phyloP scores from a whole-genome alignment of 1,140 invertebrate species.

The Drosophila seguyi region DNA sequence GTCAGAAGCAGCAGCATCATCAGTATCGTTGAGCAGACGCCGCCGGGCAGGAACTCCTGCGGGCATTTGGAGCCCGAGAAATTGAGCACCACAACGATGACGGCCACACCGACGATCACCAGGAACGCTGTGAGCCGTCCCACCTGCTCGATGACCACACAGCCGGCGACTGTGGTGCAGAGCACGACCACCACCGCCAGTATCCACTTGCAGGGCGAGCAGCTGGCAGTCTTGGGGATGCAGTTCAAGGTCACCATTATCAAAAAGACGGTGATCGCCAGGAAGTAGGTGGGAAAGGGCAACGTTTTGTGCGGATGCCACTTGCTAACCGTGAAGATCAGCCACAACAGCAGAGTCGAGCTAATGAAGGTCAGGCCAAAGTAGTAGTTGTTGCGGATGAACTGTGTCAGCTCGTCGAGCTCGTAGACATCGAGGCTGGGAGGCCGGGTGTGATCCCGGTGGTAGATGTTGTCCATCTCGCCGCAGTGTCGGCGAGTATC shows the following conservation, averaged over 20 bases:
- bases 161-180: conserved; percentile 23
- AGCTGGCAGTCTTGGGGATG: conserved; percentile 5
- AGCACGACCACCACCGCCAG: conserved; percentile 6
- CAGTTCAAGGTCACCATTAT: conserved; percentile 24
- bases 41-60: conserved; percentile 36
- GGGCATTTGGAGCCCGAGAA: conserved; percentile 46
- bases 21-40: conserved; percentile 24
- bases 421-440: neutral
- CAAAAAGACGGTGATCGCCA: conserved; percentile 13
- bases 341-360: conserved; percentile 6
- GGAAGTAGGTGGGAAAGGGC: conserved; percentile 15
- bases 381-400: conserved; percentile 28
- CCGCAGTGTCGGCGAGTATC: neutral
- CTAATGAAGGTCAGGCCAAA: conserved; percentile 1
- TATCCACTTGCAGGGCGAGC: conserved; percentile 35
- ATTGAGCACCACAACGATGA: conserved; percentile 24
- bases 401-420: conserved; percentile 26
- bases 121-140: neutral
- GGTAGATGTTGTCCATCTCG: conserved; percentile 32
- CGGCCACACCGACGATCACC: neutral
- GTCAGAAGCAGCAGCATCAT: conserved; percentile 17
- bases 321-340: neutral
- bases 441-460: neutral
- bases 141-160: neutral
- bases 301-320: neutral